phyloP scores from a whole-genome alignment of 2,113 vertebrate species.

The Gobio gobio region DNA sequence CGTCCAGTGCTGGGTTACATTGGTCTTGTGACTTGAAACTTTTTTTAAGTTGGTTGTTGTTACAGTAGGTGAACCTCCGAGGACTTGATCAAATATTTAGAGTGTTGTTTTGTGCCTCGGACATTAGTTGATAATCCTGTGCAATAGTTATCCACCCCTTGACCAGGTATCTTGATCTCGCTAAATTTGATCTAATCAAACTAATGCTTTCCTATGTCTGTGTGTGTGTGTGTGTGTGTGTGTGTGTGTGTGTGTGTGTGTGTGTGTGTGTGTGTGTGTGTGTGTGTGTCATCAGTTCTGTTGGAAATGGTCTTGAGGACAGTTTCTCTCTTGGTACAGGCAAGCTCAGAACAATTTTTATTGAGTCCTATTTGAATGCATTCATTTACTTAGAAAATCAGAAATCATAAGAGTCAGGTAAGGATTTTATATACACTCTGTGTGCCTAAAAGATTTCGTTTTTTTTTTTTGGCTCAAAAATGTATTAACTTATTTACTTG shows the following conservation, averaged over 20 bases:
- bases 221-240: background rate
- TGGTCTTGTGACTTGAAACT: conserved; percentile 60
- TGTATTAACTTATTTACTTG: too few relatives aligned
- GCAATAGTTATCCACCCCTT: background rate
- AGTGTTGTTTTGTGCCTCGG: conserved; percentile 35
- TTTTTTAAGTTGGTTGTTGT: conserved; percentile 33
- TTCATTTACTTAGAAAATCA: background rate
- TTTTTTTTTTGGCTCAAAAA: too few relatives aligned
- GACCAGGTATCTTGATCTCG: background rate
- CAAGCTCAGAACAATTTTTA: background rate
- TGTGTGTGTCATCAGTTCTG: background rate
- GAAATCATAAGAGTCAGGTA: background rate
- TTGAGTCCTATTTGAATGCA: background rate
- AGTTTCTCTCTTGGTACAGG: background rate
- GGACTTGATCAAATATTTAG: conserved; percentile 69
- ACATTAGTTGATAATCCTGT: conserved; percentile 16
- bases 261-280: background rate
- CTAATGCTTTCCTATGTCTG: background rate
- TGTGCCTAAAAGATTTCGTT: background rate
- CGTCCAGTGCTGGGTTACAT: conserved; percentile 53
- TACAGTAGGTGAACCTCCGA: conserved; percentile 43
- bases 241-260: background rate
- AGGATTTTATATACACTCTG: background rate
- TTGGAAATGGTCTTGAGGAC: too few relatives aligned
- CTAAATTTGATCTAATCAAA: background rate